These are phyloP conservation scores for Machimus atricapillus DNA, from an alignment of 2,888 invertebrate genomes.

Conservation along the genomic window DNA sequence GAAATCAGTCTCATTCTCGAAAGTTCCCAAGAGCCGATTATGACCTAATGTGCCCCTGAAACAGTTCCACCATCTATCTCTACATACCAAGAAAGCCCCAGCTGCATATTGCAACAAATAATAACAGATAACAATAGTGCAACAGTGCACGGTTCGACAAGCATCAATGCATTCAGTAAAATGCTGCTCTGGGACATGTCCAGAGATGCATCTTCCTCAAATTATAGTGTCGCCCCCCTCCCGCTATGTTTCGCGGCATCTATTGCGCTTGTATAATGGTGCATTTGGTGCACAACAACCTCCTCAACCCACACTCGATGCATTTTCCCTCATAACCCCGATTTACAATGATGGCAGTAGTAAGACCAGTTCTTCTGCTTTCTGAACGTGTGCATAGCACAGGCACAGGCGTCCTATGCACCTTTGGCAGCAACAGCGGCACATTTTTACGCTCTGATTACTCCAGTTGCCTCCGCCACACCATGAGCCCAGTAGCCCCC, in stretches of 20 bases:
- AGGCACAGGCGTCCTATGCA: background rate
- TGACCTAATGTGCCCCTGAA: background rate
- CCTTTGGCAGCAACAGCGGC: background rate
- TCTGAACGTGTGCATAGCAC: conserved; percentile 1
- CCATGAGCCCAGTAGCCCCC: background rate
- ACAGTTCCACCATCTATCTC: background rate
- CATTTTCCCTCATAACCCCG: conserved; percentile 28
- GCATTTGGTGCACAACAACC: background rate
- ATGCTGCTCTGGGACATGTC: background rate
- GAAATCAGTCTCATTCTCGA: background rate
- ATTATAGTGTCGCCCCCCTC: background rate
- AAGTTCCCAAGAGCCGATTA: background rate
- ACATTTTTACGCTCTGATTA: conserved; percentile 14
- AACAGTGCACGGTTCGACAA: background rate
- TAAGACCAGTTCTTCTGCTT: conserved; percentile 28
- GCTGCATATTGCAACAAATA: background rate
- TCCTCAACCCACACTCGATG: background rate
- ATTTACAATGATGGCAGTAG: conserved; percentile 3
- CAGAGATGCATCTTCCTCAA: background rate
- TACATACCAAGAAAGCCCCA: background rate
- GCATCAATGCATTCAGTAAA: background rate
- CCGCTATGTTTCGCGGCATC: background rate
- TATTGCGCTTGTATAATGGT: background rate
- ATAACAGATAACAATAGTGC: background rate
- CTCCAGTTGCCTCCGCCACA: background rate